Percentiles rank a stretch among this genome's conserved stretches.
Conservation (phyloP, 2,888 invertebrate genomes). For the Plebejus argus region DNA sequence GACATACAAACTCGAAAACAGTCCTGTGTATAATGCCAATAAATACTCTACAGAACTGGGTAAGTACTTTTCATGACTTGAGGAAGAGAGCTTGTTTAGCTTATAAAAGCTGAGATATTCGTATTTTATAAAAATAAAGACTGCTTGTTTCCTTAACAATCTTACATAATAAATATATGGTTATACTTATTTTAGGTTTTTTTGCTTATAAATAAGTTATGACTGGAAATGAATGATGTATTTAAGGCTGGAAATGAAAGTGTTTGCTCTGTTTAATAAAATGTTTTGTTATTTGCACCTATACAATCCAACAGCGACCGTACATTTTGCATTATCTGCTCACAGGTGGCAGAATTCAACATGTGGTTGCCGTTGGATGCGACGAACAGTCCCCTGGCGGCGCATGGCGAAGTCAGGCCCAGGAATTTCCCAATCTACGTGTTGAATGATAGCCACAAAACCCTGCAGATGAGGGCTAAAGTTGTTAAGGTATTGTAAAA, state of each 20-base stretch:
- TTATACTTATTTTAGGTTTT: no score
- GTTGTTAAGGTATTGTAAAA: constrained; percentile 82
- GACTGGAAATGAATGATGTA: no score
- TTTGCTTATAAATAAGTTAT: no score
- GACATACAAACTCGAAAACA: constrained; percentile 92
- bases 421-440: constrained; percentile 94
- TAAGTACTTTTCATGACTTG: constrained; percentile 51
- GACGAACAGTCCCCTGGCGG: constrained; percentile 75
- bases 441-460: constrained; percentile 96
- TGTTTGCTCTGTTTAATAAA: no score
- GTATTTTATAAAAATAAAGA: no score
- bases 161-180: no score
- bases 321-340: constrained; percentile 15
- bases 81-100: no score
- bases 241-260: no score
- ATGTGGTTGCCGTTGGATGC: constrained; percentile 95
- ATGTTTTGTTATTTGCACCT: no score
- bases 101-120: no score
- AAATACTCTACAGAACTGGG: constrained; percentile 99
- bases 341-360: constrained; percentile 95
- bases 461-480: constrained; percentile 91
- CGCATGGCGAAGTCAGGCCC: constrained; percentile 86
- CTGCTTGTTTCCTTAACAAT: no score
- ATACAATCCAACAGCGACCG: neutral
- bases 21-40: constrained; percentile 99